phyloP scores from a whole-genome alignment of 2,888 invertebrate species.

The Ophion ellenae region DNA sequence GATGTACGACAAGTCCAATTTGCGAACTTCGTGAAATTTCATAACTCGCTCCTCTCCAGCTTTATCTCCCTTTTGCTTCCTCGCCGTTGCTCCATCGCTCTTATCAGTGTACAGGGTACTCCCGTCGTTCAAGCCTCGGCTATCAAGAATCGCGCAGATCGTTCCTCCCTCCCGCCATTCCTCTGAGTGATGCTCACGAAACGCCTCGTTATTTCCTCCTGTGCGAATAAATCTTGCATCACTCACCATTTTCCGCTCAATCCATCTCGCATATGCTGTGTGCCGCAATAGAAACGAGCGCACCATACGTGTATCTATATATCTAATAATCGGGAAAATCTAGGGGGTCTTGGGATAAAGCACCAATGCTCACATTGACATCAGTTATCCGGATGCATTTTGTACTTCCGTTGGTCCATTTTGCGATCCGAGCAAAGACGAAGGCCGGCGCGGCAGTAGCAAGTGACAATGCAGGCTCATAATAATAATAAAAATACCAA shows the following conservation, averaged over 20 bases:
- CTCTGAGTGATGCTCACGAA: constrained; percentile 9
- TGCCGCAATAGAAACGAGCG: background rate
- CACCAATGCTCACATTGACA: too few relatives aligned
- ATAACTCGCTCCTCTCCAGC: constrained; percentile 21
- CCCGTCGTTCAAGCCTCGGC: constrained; percentile 9
- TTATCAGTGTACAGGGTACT: constrained; percentile 4
- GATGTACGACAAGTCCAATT: constrained; percentile 45
- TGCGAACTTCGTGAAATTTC: constrained; percentile 46
- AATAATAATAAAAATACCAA: too few relatives aligned
- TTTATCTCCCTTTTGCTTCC: constrained; percentile 3
- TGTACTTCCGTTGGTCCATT: background rate
- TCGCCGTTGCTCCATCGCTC: background rate
- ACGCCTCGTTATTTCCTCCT: constrained; percentile 55
- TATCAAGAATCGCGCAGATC: constrained; percentile 22
- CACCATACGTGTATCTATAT: background rate
- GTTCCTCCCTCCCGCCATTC: background rate
- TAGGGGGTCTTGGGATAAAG: too few relatives aligned
- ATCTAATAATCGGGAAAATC: too few relatives aligned
- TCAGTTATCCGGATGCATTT: too few relatives aligned
- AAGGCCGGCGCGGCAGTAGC: too few relatives aligned
- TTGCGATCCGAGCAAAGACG: background rate
- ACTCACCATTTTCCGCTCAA: constrained; percentile 30
- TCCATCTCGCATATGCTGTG: background rate
- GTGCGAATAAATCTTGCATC: constrained; percentile 58
- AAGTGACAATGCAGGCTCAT: too few relatives aligned